Evolutionary conservation across 2,888 invertebrate genomes (phyloP), one percentile per base, ranked within the genome.

Genomic region (Epinotia bilunana): DNA sequence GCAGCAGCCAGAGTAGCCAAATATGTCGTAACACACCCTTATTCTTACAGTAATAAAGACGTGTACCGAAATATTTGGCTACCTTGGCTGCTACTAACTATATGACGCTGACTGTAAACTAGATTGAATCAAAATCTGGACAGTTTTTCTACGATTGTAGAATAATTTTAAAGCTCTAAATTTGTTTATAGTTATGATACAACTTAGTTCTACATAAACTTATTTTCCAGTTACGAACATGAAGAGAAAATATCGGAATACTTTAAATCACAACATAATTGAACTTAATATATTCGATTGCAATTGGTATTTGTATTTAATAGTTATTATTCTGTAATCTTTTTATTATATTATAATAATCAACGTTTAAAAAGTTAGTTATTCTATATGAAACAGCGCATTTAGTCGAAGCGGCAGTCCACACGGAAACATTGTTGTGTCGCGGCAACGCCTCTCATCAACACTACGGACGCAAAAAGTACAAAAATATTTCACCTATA

Each of bases 401-500:
- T 87, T 86, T 82, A 86, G 86, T 81, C 81, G 84, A 83, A 81
- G 78, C 79, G 81, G 82, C 87, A 83, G 87, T 84, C 85, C 87
- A 85, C 84, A 85, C 83, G 85, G 85, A 87, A 86, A 88, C 87
- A 83, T 80, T 84, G 82, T 81, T 84, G 86, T 87, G 89, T 89
- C 84, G 88, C 89, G 91, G 92, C 91, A 91, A 91, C 93, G 90
- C 90, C 90, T 86, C 87, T 88, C 86, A 88, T 84, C 53, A 67
- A 87, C 82, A 86, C 91, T 92, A 91, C 88, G 90, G 91, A 92
- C 92, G 91, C 86, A 85, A 91, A 90, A 82, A 82, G 86, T 94
- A 94, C 92, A 94, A 94, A 94, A 93, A 93, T 93, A 93, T 85
- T 93, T 93, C 91, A 91, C 93, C 93, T 94, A 94, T 93, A 84